Evolutionary conservation across 2,113 vertebrate species (phyloP).

Genomic region (Xenopus laevis): DNA sequence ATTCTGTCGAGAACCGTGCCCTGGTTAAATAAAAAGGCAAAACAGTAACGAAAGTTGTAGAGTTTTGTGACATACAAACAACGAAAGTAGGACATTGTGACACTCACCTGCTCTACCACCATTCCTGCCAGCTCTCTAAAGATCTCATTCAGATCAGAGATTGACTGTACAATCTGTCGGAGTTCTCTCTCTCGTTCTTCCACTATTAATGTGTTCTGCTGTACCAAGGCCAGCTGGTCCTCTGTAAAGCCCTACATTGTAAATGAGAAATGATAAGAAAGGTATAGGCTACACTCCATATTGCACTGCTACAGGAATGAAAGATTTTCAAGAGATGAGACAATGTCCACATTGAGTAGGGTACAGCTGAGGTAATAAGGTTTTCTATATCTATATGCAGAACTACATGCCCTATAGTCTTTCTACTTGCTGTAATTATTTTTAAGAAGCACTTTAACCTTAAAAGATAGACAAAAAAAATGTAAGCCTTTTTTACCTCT

Average conservation of each 20-base stretch:
- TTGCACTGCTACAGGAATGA: too few species aligned
- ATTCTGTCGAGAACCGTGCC: slow-evolving; percentile 96
- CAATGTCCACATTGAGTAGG: too few species aligned
- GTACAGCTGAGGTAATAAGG: too few species aligned
- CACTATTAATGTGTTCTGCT: slow-evolving; percentile 85
- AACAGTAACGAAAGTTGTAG: not conserved
- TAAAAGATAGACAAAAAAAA: too few species aligned
- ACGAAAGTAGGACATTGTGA: slow-evolving; percentile 30
- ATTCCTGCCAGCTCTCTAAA: slow-evolving; percentile 92
- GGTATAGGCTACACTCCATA: too few species aligned
- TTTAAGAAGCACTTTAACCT: too few species aligned
- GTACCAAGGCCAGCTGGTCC: slow-evolving; percentile 85
- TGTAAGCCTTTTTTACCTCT: too few species aligned
- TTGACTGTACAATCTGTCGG: slow-evolving; percentile 93
- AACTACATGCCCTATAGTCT: too few species aligned
- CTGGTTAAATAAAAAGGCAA: slow-evolving; percentile 57
- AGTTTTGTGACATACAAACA: not conserved
- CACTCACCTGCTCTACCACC: slow-evolving; percentile 91
- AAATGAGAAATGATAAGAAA: too few species aligned
- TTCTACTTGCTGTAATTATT: too few species aligned
- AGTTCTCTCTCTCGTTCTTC: slow-evolving; percentile 90
- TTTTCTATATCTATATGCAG: too few species aligned
- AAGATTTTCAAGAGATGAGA: too few species aligned
- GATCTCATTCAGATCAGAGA: slow-evolving; percentile 93
- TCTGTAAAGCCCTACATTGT: slow-evolving; percentile 82